phyloP scores from a whole-genome alignment of 2,888 invertebrate genomes.

The Ethmia dodecea region DNA sequence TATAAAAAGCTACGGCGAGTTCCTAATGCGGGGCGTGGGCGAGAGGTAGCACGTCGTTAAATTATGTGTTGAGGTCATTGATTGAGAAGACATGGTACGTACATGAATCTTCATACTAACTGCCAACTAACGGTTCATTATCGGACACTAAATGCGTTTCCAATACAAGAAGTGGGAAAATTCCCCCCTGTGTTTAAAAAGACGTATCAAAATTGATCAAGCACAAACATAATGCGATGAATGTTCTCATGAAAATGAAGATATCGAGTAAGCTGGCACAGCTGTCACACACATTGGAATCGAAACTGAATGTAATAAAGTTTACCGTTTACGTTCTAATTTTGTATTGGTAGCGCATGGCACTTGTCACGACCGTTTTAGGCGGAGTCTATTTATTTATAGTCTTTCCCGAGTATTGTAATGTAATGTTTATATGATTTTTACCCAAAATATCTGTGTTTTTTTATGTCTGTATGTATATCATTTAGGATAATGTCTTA shows the following conservation, averaged over 20 bases:
- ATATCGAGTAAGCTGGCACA: slow-evolving; percentile 35
- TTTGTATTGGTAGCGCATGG: slow-evolving; percentile 55
- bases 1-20: slow-evolving; percentile 43
- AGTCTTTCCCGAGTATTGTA: slow-evolving; percentile 29
- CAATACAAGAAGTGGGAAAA: slow-evolving; percentile 28
- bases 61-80: slow-evolving; percentile 65
- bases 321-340: slow-evolving; percentile 61
- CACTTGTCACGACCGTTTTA: slow-evolving; percentile 47
- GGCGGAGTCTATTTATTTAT: slow-evolving; percentile 48
- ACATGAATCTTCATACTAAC: slow-evolving; percentile 23
- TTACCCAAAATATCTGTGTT: neutral
- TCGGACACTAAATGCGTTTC: slow-evolving; percentile 9
- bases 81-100: slow-evolving; percentile 45
- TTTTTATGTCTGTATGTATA: too few relatives aligned
- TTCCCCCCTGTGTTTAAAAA: slow-evolving; percentile 4
- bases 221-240: slow-evolving; percentile 27
- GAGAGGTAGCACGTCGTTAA: slow-evolving; percentile 56
- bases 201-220: slow-evolving; percentile 27
- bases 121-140: slow-evolving; percentile 37
- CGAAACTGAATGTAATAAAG: slow-evolving; percentile 49
- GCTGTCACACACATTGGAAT: slow-evolving; percentile 57
- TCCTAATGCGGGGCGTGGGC: slow-evolving; percentile 52
- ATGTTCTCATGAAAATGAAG: slow-evolving; percentile 39
- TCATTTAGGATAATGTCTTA: too few relatives aligned
- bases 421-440: slow-evolving; percentile 8